Percentiles rank a stretch among this genome's conserved stretches.
These are phyloP conservation scores for Charaxes varanes DNA, from an alignment of 1,140 invertebrate genomes.

Conservation along the genomic window DNA sequence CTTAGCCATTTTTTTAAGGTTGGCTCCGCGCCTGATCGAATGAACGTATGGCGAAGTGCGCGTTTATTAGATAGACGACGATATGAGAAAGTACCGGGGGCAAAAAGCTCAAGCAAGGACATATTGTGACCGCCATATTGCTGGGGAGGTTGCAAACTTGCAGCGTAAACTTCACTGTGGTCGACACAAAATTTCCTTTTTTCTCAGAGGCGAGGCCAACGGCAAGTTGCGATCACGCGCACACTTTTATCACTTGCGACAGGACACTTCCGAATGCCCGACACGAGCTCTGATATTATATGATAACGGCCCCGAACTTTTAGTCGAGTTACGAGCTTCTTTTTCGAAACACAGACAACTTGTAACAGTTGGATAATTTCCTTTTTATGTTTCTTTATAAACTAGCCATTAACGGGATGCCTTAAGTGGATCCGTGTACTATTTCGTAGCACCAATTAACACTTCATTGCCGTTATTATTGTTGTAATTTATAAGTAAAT, in stretches of 20 bases:
- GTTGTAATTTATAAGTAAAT: too few species aligned
- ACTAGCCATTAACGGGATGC: neutral
- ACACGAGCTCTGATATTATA: conserved; percentile 20
- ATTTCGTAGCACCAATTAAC: too few species aligned
- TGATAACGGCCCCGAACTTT: conserved; percentile 21
- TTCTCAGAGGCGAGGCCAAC: conserved; percentile 20
- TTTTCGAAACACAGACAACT: conserved; percentile 18
- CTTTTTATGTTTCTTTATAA: conserved; percentile 1
- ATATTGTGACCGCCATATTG: conserved; percentile 64
- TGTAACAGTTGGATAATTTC: conserved; percentile 14
- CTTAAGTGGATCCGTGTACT: too few species aligned
- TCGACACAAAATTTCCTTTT: conserved; percentile 45
- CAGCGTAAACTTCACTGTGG: conserved; percentile 38
- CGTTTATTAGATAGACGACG: conserved; percentile 64
- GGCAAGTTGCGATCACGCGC: conserved; percentile 19
- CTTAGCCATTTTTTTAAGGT: too few species aligned
- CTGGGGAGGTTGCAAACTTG: conserved; percentile 47
- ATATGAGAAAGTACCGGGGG: conserved; percentile 64
- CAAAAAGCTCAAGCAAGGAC: conserved; percentile 58
- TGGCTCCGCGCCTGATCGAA: too few species aligned
- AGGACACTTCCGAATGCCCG: conserved; percentile 21
- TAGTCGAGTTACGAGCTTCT: conserved; percentile 18
- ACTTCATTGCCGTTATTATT: too few species aligned
- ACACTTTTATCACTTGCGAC: conserved; percentile 23
- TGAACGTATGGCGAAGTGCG: conserved; percentile 59